These are phyloP conservation scores for Podilymbus podiceps DNA, from an alignment of 2,113 vertebrate species.

Conservation along the genomic window DNA sequence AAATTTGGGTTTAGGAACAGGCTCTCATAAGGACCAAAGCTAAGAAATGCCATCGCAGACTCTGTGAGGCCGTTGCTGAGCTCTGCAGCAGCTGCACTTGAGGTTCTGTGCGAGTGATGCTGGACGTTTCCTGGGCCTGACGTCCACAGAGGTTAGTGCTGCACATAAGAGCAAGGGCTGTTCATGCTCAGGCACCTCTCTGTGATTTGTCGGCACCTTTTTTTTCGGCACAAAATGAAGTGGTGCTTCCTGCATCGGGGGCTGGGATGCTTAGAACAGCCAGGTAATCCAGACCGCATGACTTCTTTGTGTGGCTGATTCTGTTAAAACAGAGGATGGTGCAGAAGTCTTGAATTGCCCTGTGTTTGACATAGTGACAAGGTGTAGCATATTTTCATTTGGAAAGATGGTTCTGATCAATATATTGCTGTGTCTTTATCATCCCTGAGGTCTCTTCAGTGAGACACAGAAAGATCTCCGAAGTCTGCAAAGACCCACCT, in stretches of 20 bases:
- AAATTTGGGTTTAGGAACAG: background rate
- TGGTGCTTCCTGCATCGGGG: background rate
- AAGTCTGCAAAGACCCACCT: background rate
- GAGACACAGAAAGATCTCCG: background rate
- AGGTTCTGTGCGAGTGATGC: background rate
- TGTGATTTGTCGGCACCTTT: background rate
- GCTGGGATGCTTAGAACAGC: background rate
- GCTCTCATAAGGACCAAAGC: background rate
- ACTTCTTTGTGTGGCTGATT: background rate
- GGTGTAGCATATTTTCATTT: background rate
- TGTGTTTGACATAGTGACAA: background rate
- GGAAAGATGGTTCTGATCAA: background rate
- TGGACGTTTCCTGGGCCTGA: background rate
- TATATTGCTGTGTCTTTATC: background rate
- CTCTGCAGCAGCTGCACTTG: background rate
- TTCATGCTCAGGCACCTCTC: accelerated
- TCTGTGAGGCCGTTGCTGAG: accelerated
- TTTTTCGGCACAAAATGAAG: background rate
- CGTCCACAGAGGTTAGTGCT: background rate
- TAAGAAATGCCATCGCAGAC: accelerated
- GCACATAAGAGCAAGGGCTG: background rate
- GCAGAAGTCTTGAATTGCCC: background rate
- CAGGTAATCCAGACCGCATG: accelerated
- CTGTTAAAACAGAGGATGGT: background rate
- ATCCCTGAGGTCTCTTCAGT: background rate